Conservation (phyloP, 2,888 invertebrate genomes). For the Choreutis nemorana region DNA sequence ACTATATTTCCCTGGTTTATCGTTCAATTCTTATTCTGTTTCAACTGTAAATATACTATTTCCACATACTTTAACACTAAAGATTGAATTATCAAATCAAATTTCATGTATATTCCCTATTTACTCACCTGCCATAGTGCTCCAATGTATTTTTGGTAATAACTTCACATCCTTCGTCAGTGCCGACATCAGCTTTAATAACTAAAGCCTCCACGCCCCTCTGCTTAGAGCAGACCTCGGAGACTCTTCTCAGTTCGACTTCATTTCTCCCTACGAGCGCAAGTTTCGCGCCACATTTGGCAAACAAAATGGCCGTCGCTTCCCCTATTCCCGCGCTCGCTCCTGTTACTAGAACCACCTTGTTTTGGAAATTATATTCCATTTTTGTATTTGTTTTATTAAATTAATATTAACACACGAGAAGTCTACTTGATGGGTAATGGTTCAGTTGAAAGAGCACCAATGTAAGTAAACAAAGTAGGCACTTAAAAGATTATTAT, state of each 20-base stretch:
- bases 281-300: slow-evolving; percentile 9
- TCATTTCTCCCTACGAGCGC: slow-evolving; percentile 10
- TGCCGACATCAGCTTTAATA: slow-evolving; percentile 24
- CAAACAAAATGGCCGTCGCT: slow-evolving; percentile 8
- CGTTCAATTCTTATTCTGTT: too few species aligned
- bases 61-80: too few species aligned
- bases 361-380: slow-evolving; percentile 7
- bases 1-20: too few species aligned
- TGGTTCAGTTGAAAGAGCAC: too few species aligned
- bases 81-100: too few species aligned
- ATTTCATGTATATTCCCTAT: too few species aligned
- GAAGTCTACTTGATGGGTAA: too few species aligned
- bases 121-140: slow-evolving; percentile 21
- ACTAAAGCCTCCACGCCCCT: slow-evolving; percentile 17
- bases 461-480: too few species aligned
- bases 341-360: slow-evolving; percentile 12
- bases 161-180: slow-evolving; percentile 25
- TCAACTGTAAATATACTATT: too few species aligned
- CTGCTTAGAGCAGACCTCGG: slow-evolving; percentile 16
- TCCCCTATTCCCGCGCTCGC: slow-evolving; percentile 12
- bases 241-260: slow-evolving; percentile 13
- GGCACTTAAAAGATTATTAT: too few species aligned
- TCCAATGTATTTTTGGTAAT: slow-evolving; percentile 20
- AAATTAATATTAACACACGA: too few species aligned
- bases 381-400: background rate